These are phyloP conservation scores for Hypsibius dujardini DNA, from an alignment of 1,140 invertebrate genomes.

Conservation along the genomic window DNA sequence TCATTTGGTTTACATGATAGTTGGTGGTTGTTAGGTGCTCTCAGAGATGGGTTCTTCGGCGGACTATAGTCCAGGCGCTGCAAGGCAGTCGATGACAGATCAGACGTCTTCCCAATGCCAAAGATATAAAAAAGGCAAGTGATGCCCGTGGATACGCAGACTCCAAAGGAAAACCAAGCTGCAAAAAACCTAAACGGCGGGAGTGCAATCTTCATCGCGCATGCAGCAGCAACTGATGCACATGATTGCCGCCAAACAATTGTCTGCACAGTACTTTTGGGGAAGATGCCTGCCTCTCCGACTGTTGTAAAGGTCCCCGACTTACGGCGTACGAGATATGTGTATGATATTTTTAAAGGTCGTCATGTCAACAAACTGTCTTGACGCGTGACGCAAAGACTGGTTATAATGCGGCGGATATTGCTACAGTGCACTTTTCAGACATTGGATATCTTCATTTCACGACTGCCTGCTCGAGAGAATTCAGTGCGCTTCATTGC, in stretches of 20 bases:
- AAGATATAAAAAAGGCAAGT: neutral
- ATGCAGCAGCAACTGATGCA: neutral
- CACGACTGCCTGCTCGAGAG: no score
- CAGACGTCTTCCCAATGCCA: neutral
- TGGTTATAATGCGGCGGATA: neutral
- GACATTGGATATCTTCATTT: no score
- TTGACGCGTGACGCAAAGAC: constrained; percentile 2
- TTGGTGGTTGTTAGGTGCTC: no score
- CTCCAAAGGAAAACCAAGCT: constrained; percentile 12
- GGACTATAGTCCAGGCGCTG: neutral
- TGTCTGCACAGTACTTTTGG: neutral
- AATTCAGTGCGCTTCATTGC: no score
- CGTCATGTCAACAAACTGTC: neutral
- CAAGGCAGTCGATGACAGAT: neutral
- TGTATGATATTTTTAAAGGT: neutral
- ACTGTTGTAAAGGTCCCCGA: neutral
- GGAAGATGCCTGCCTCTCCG: neutral
- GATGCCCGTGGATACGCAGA: neutral
- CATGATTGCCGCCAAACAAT: no score
- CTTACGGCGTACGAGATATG: neutral
- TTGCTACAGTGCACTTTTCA: no score
- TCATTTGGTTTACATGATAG: no score
- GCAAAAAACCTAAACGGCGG: constrained; percentile 15
- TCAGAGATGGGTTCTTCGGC: no score
- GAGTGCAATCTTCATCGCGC: neutral